Evolutionary conservation across 2,888 invertebrate genomes (phyloP), one percentile per base, ranked within the genome.

Genomic region (Ellobium chinense): DNA sequence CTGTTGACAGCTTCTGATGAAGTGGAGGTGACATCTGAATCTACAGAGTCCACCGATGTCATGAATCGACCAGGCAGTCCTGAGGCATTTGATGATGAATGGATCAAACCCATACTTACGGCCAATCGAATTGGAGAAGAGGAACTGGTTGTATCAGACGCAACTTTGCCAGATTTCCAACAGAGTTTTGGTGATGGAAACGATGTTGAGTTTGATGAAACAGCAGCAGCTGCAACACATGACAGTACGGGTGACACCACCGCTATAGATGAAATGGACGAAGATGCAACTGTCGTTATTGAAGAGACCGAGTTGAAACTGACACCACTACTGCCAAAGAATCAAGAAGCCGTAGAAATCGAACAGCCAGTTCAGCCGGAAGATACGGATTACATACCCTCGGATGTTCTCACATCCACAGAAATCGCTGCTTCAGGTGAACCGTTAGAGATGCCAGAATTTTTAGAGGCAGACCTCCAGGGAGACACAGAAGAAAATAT

Each of bases 71-170:
- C 76, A 29, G 24, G 27, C 14, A 76, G 76, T 66, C 76, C 76
- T 2, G 76, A 76, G 39, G 65, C 76, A 21, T 4, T 76, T 7
- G 76, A 76, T 34, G 66, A 76, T 46, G 76, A 66, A 24, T 76
- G 65, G 76, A 65, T 76, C 24, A 76, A 66, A 66, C 56, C 34
- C 0, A 66, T 56, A 54, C 29, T 37, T 1, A 5, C 31, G 27
- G 37, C 2, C 31, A 54, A 76, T 60, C 9, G 7, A 7, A 7
- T 12, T 7, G 9, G 18, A 18, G 46, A 46, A 46, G 7, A 7
- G 18, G 46, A 18, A 18, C 46, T 46, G 9, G 18, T 46, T 46
- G 18, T 18, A 12, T 7, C 7, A 18, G 46, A 12, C 7, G 39
- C 18, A 39, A 2, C 27, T 9, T 0, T n/a, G 3, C 21, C 14